Evolutionary conservation across 2,888 invertebrate species (phyloP).

Genomic region (Hydropsyche betteni): DNA sequence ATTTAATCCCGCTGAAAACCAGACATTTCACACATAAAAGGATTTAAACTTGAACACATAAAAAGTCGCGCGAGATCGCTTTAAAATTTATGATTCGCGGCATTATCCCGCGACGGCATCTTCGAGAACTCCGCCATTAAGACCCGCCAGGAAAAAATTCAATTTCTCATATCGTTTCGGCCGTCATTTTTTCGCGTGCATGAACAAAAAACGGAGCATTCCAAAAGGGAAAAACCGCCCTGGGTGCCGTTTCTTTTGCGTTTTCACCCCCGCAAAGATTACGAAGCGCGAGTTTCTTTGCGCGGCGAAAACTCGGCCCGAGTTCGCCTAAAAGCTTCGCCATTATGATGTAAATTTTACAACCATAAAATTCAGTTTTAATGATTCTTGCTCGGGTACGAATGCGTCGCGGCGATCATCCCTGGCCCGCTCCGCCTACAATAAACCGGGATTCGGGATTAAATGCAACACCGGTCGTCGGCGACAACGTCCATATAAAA

Average conservation of each 20-base stretch:
- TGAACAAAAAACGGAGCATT: too few relatives aligned
- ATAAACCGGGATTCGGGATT: conserved; percentile 25
- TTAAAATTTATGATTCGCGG: too few relatives aligned
- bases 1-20: too few relatives aligned
- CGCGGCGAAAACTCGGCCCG: background rate
- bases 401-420: conserved; percentile 30
- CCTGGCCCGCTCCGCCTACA: background rate
- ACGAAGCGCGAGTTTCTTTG: conserved; percentile 10
- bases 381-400: conserved; percentile 43
- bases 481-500: conserved; percentile 26
- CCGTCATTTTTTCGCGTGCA: too few relatives aligned
- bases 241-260: conserved; percentile 27
- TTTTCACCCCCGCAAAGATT: conserved; percentile 19
- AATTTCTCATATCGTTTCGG: too few relatives aligned
- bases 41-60: too few relatives aligned
- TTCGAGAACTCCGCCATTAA: too few relatives aligned
- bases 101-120: too few relatives aligned
- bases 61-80: too few relatives aligned
- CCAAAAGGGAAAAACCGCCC: conserved; percentile 8
- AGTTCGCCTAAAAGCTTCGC: conserved; percentile 31
- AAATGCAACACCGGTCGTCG: conserved; percentile 32
- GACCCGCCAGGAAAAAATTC: too few relatives aligned
- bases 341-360: conserved; percentile 49
- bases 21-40: too few relatives aligned
- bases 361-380: conserved; percentile 49